Evolutionary conservation across 2,888 invertebrate species (phyloP).

Genomic region (Calameuta idolon): DNA sequence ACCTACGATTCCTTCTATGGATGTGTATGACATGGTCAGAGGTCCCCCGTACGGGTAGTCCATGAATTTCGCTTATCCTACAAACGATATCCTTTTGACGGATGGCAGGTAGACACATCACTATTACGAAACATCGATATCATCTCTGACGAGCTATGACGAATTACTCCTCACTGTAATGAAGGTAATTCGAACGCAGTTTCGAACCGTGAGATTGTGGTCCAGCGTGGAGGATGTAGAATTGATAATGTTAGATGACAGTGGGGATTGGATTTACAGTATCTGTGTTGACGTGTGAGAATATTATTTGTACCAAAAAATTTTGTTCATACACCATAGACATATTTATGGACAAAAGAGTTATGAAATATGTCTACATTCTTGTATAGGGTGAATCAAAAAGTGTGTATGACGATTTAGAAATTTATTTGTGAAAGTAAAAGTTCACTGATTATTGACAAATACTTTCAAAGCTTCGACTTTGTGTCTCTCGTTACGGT

Average conservation of each 20-base stretch:
- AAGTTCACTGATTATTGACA: background rate
- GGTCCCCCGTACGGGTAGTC: background rate
- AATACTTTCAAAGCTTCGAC: background rate
- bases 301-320: background rate
- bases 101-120: background rate
- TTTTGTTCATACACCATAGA: background rate
- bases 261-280: background rate
- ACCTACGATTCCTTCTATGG: background rate
- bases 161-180: conserved; percentile 1
- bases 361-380: background rate
- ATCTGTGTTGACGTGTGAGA: background rate
- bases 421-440: background rate
- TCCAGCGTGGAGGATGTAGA: background rate
- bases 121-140: background rate
- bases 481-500: background rate
- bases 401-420: background rate
- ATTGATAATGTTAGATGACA: background rate
- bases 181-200: conserved; percentile 4
- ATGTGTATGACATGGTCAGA: background rate
- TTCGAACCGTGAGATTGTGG: background rate
- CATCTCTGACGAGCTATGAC: background rate
- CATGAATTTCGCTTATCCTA: background rate
- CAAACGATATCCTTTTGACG: background rate
- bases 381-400: background rate
- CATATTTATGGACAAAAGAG: background rate